Evolutionary conservation across 2,888 invertebrate species (phyloP).

Genomic region (Cataglyphis rosenhaueri): DNA sequence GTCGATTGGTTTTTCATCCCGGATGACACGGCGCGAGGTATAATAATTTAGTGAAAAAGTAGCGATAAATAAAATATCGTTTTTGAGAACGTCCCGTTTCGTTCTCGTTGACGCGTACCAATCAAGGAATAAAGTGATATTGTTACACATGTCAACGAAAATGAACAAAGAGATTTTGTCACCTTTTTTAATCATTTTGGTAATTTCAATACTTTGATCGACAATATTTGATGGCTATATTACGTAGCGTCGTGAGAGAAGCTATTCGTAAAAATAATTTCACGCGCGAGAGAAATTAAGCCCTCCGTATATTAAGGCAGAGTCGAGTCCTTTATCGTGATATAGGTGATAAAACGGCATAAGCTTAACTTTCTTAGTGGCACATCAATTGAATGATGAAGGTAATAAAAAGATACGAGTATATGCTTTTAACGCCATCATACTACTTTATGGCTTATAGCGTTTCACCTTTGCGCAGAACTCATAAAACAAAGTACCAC

Average conservation of each 20-base stretch:
- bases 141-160: background rate
- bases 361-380: conserved; percentile 71
- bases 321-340: conserved; percentile 55
- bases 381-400: conserved; percentile 72
- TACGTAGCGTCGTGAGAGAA: conserved; percentile 9
- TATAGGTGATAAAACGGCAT: conserved; percentile 66
- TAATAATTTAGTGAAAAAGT: conserved; percentile 41
- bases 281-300: conserved; percentile 61
- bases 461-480: conserved; percentile 44
- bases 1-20: conserved; percentile 47
- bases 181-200: conserved; percentile 8
- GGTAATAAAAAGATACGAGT: conserved; percentile 73
- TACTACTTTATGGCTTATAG: conserved; percentile 63
- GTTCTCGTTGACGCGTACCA: conserved; percentile 3
- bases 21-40: conserved; percentile 12
- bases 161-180: background rate
- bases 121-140: conserved; percentile 15
- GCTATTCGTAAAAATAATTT: conserved; percentile 38
- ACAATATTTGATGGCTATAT: conserved; percentile 21
- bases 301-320: conserved; percentile 58
- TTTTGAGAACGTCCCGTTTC: background rate
- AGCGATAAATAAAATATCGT: conserved; percentile 24
- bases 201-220: conserved; percentile 16
- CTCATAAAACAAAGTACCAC: conserved; percentile 69
- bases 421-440: conserved; percentile 72